phyloP scores from a whole-genome alignment of 1,140 invertebrate species.

The Apis cerana region DNA sequence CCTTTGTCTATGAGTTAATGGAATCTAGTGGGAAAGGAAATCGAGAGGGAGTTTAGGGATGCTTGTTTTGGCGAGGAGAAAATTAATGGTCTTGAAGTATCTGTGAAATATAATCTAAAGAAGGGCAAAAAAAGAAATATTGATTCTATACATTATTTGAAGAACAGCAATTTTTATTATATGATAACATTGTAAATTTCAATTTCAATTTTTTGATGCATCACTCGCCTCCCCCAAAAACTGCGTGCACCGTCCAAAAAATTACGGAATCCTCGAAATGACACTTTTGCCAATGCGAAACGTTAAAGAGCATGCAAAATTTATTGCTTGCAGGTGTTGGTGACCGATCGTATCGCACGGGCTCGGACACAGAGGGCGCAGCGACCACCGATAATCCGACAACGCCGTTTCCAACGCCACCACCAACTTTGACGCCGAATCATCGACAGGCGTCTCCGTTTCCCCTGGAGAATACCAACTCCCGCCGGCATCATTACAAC shows the following conservation, averaged over 20 bases:
- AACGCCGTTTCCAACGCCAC: slow-evolving; percentile 80
- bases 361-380: slow-evolving; percentile 83
- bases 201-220: no score
- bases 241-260: no score
- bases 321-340: slow-evolving; percentile 75
- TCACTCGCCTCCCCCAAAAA: no score
- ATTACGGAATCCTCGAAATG: no score
- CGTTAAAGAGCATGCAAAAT: neutral
- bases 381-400: slow-evolving; percentile 80
- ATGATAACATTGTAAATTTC: no score
- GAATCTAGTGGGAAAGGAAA: neutral
- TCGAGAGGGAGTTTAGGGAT: neutral
- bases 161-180: no score
- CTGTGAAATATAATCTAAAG: neutral
- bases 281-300: neutral
- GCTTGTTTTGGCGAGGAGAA: neutral
- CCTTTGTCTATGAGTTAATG: slow-evolving; percentile 14
- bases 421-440: slow-evolving; percentile 80
- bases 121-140: no score
- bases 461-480: slow-evolving; percentile 85
- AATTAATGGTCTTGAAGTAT: neutral
- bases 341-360: slow-evolving; percentile 83
- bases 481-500: slow-evolving; percentile 81
- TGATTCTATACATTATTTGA: no score
- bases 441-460: slow-evolving; percentile 86